Evolutionary conservation across 2,888 invertebrate genomes (phyloP).

Genomic region (Stenolophus ochropezus): DNA sequence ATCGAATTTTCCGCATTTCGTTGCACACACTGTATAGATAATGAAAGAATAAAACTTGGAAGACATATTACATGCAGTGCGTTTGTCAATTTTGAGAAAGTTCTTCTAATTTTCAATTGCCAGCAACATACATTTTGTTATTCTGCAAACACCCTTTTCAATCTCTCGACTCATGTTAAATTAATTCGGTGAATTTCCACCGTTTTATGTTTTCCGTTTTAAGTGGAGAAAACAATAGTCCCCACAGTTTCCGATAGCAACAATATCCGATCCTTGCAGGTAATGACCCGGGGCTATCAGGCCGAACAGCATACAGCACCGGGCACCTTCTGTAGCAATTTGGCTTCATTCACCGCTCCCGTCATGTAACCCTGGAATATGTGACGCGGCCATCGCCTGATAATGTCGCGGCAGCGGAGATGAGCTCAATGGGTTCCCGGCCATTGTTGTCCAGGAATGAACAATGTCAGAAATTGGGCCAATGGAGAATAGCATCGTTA

Average conservation of each 20-base stretch:
- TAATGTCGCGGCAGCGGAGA: conserved; percentile 26
- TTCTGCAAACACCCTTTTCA: too few species aligned
- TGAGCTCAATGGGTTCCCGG: conserved; percentile 1
- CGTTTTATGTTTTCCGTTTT: not conserved
- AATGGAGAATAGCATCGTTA: conserved; percentile 31
- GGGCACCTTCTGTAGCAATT: conserved; percentile 2
- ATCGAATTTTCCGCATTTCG: too few species aligned
- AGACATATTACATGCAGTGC: too few species aligned
- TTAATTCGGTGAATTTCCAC: too few species aligned
- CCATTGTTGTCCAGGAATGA: not conserved
- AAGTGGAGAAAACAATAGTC: not conserved
- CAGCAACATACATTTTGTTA: too few species aligned
- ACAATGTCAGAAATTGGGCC: conserved; percentile 32
- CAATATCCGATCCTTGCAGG: not conserved
- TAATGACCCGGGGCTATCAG: conserved; percentile 42
- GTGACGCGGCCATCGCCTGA: not conserved
- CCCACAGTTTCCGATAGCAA: not conserved
- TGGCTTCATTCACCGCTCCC: not conserved
- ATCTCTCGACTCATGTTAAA: too few species aligned
- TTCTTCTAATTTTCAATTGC: too few species aligned
- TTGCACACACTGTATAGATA: too few species aligned
- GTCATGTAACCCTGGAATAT: not conserved
- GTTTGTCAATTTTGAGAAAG: too few species aligned
- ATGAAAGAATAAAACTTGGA: too few species aligned
- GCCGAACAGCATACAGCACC: not conserved